Percentiles rank a stretch among this genome's conserved stretches.
phyloP scores from a whole-genome alignment of 1,140 invertebrate genomes.

The Trissolcus basalis region DNA sequence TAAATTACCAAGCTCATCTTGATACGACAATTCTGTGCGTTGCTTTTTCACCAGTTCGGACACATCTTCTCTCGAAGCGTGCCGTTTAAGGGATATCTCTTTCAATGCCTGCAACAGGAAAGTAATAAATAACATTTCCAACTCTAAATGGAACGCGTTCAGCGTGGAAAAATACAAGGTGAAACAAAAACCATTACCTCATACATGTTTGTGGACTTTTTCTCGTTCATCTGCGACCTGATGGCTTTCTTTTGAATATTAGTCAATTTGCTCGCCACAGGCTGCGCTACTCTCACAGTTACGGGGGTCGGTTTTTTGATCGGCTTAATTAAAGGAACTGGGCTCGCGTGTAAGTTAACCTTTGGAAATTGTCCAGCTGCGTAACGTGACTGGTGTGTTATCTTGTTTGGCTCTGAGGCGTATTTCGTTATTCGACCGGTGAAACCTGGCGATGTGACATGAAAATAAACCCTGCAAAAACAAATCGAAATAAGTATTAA shows the following conservation, averaged over 20 bases:
- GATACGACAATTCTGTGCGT: slow-evolving; percentile 62
- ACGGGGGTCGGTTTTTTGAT: slow-evolving; percentile 66
- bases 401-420: slow-evolving; percentile 68
- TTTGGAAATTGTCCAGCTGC: slow-evolving; percentile 72
- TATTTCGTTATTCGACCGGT: slow-evolving; percentile 72
- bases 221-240: slow-evolving; percentile 35
- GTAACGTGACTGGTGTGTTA: slow-evolving; percentile 71
- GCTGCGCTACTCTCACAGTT: slow-evolving; percentile 70
- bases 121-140: slow-evolving; percentile 15
- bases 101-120: slow-evolving; percentile 50
- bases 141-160: neutral
- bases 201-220: slow-evolving; percentile 41
- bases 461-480: slow-evolving; percentile 66
- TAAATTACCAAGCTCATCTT: slow-evolving; percentile 65
- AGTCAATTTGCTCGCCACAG: slow-evolving; percentile 62
- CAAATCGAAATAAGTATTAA: slow-evolving; percentile 7
- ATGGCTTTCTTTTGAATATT: slow-evolving; percentile 62
- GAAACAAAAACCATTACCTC: slow-evolving; percentile 17
- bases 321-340: slow-evolving; percentile 67
- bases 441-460: slow-evolving; percentile 72
- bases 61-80: slow-evolving; percentile 71
- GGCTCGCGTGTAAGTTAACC: slow-evolving; percentile 69
- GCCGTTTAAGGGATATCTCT: slow-evolving; percentile 71
- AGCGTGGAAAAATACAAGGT: too few relatives aligned
- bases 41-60: slow-evolving; percentile 70